Base-by-base conservation (phyloP, 2,113 vertebrate species). In the Alexandromys fortis region DNA sequence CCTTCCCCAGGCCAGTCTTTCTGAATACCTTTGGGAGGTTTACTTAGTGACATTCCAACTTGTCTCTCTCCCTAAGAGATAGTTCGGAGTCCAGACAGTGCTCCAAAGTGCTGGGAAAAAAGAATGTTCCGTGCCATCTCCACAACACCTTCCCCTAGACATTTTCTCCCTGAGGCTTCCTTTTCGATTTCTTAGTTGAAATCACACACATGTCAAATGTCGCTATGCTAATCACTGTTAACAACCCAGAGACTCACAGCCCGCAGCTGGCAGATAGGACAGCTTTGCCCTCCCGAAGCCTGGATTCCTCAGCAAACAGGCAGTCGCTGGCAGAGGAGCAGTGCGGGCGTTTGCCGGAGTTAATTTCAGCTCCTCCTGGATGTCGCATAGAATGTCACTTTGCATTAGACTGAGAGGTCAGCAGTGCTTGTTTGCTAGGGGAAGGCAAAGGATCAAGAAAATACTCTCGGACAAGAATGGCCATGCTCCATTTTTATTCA, bases 121-220 rank as follows among this genome's bases (percentile, higher is more conserved):
- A 76, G 72, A 82, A 65, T 76, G 33, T 77, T 88, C 93, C 19
- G 52, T 92, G 90, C 76, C 77, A 90, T 33, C 33, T 22, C 61
- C 52, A 30, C 45, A 45, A 47, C 17, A 45, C n/a, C 82, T 22
- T 30, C 77, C 11, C 49, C 0, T 1, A 89, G 61, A 70, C 89
- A 82, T 83, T 92, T 94, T 38, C 58, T 52, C 83, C 72, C 87
- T 19, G 70, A 67, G 55, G 19, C 28, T 88, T 92, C 35, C 42
- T 76, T 92, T 42, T 49, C 78, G 8, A 7, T 92, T 95, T 97
- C 45, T 92, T 92, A 86, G 47, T 81, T 95, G 86, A 92, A 92
- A 93, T 13, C 89, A 75, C 42, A 30, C n/a, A 75, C 79, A 65
- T 87, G 24, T 42, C 89, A 96, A 65, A 90, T 45, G 38, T 91